Conservation (phyloP, 2,113 vertebrate species). For the Lophotis ruficrista region DNA sequence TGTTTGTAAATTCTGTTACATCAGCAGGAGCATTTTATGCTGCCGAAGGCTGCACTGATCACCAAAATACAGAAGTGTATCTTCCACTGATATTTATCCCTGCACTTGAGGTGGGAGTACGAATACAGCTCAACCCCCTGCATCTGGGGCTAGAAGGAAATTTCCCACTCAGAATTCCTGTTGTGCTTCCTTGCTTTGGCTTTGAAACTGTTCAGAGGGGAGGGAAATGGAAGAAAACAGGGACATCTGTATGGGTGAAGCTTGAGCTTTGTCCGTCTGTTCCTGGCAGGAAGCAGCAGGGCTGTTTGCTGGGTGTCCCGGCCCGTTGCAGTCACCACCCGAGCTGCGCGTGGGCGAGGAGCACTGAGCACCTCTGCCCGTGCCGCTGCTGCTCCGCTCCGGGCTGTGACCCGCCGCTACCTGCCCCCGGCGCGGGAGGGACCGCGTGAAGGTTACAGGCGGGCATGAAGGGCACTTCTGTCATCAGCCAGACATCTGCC, state of each 20-base stretch:
- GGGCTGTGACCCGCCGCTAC: not conserved
- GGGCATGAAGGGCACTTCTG: not conserved
- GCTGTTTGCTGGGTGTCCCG: not conserved
- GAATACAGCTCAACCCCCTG: not conserved
- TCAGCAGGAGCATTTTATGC: not conserved
- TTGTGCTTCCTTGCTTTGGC: not conserved
- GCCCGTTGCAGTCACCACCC: not conserved
- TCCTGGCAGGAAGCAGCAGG: not conserved
- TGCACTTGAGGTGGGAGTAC: not conserved
- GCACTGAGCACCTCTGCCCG: not conserved
- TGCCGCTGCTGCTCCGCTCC: not conserved
- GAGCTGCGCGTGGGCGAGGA: not conserved
- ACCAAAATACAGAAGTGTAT: not conserved
- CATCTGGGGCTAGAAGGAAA: not conserved
- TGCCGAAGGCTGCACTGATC: not conserved
- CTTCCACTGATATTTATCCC: not conserved
- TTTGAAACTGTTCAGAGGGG: accelerated
- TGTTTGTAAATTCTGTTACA: not conserved
- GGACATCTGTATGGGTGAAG: not conserved
- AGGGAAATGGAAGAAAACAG: not conserved
- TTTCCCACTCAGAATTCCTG: not conserved
- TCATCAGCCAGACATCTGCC: slow-evolving; percentile 7
- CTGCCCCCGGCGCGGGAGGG: not conserved
- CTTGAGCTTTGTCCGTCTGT: not conserved
- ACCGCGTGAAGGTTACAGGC: not conserved